Evolutionary conservation across 2,797 vertebrate genomes (phyloP).

Genomic region (Adrianichthys oophorus): DNA sequence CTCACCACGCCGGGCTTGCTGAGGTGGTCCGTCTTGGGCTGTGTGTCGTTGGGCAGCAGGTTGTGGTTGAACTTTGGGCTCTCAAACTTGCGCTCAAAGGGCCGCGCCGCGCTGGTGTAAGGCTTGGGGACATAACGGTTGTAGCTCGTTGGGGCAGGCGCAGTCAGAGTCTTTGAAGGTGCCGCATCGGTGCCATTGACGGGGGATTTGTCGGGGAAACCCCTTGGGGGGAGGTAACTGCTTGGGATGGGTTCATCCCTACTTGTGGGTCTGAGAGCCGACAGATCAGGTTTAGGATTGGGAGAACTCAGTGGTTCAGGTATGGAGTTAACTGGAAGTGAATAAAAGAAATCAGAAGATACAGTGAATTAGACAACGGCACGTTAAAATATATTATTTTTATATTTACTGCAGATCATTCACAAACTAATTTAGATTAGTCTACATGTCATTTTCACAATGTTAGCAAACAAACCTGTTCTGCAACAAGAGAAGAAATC

Average conservation of each 20-base stretch:
- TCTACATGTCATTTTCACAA: too few species aligned
- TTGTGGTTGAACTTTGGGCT: constrained; percentile 99
- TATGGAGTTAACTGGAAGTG: constrained; percentile 79
- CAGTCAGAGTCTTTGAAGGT: constrained; percentile 74
- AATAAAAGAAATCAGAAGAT: neutral
- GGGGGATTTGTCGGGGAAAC: constrained; percentile 83
- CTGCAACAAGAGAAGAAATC: too few species aligned
- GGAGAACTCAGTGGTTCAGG: constrained; percentile 82
- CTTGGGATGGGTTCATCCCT: constrained; percentile 86
- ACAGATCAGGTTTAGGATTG: constrained; percentile 84
- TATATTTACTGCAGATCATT: too few species aligned
- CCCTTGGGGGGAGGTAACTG: constrained; percentile 84
- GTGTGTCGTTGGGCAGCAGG: constrained; percentile 91
- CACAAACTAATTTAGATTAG: too few species aligned
- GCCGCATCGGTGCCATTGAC: constrained; percentile 84
- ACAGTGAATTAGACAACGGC: too few species aligned
- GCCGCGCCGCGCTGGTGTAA: constrained; percentile 86
- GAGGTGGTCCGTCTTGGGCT: constrained; percentile 76
- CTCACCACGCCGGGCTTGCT: constrained; percentile 59
- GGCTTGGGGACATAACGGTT: constrained; percentile 89
- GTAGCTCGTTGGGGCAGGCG: constrained; percentile 76
- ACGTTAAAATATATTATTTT: too few species aligned
- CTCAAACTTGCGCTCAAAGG: constrained; percentile 96
- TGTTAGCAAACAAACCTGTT: too few species aligned
- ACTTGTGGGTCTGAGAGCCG: constrained; percentile 82